Evolutionary conservation across 1,140 invertebrate genomes (phyloP).

Genomic region (Stenopsyche tienmushanensis): DNA sequence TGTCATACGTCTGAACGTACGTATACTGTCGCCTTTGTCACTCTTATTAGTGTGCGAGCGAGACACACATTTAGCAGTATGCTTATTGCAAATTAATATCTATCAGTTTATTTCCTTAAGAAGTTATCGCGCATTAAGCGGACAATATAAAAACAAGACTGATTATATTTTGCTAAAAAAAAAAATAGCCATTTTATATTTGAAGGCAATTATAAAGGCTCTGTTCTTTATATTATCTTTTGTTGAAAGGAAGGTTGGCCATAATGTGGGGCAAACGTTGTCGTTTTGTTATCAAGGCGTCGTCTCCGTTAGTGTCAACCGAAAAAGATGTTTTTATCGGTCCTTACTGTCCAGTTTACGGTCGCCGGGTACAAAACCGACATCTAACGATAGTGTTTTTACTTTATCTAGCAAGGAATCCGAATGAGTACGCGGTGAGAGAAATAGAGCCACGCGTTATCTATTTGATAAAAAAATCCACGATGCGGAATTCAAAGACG

Average conservation of each 20-base stretch:
- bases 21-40: too few species aligned
- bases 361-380: neutral
- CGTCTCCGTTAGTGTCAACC: neutral
- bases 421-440: neutral
- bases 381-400: slow-evolving; percentile 1
- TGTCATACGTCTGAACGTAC: too few species aligned
- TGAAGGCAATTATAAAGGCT: too few species aligned
- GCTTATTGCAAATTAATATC: too few species aligned
- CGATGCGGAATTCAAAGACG: neutral
- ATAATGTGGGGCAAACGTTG: neutral
- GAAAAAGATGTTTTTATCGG: slow-evolving; percentile 27
- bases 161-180: too few species aligned
- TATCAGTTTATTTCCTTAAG: too few species aligned
- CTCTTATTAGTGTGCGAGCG: too few species aligned
- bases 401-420: slow-evolving; percentile 31
- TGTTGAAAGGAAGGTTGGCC: neutral
- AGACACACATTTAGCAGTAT: too few species aligned
- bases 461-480: neutral
- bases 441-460: neutral
- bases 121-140: too few species aligned
- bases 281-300: slow-evolving; percentile 22
- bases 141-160: too few species aligned
- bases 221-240: neutral
- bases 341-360: slow-evolving; percentile 32
- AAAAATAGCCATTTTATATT: too few species aligned